phyloP scores from a whole-genome alignment of 2,113 vertebrate genomes.

The Azemiops feae region DNA sequence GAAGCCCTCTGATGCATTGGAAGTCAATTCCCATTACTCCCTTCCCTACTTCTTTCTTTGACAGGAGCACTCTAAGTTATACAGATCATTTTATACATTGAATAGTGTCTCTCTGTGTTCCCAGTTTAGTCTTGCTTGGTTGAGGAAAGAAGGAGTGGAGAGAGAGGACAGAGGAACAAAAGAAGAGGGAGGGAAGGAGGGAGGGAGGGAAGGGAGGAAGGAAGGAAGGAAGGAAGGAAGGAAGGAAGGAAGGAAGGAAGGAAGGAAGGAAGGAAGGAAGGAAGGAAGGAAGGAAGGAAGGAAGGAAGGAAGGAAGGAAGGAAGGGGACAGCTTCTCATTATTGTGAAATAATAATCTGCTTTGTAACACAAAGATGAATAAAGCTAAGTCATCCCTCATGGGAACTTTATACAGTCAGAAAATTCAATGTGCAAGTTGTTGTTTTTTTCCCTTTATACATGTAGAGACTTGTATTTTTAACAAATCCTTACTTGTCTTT shows the following conservation, averaged over 20 bases:
- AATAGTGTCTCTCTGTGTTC: background rate
- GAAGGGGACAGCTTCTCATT: constrained; percentile 8
- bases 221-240: rapidly evolving
- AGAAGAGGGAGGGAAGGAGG: background rate
- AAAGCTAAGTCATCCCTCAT: constrained; percentile 19
- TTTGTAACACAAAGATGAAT: background rate
- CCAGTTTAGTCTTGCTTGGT: background rate
- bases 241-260: background rate
- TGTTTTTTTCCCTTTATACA: background rate
- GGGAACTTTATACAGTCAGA: constrained; percentile 38
- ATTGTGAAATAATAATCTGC: constrained; percentile 6
- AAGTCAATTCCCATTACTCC: background rate
- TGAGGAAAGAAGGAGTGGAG: background rate
- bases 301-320: background rate
- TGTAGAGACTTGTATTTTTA: constrained; percentile 43
- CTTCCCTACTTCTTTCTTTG: background rate
- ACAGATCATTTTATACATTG: background rate
- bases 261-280: background rate
- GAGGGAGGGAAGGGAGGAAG: background rate
- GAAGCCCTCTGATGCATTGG: background rate
- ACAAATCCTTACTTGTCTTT: constrained; percentile 81
- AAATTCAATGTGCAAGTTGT: constrained; percentile 16
- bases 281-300: background rate
- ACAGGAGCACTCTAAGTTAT: background rate
- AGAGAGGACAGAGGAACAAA: background rate